Evolutionary conservation across 2,888 invertebrate species (phyloP), one percentile per base, ranked within the genome.

Genomic region (Chelonus formosanus): DNA sequence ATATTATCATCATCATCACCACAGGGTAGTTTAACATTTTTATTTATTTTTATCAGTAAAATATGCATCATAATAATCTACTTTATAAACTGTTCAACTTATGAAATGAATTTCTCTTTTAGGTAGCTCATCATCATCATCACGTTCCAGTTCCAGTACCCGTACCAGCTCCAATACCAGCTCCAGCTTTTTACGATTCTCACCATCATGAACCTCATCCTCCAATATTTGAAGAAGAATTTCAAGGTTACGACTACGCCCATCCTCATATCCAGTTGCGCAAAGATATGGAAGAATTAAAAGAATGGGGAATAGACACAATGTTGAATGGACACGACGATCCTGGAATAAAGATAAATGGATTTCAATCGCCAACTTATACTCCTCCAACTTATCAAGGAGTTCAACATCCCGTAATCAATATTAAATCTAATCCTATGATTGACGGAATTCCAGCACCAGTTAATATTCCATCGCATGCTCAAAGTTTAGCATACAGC

Each of bases 1-100:
- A 53, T 93, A 93, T 78, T 91, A 88, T 76, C 93, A 94, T 81
- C 93, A 93, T 75, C 93, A 93, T 78, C 92, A 92, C 77, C 93
- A 93, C 80, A 79, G 85, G 84, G 85, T 85, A 80, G 67, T 58
- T 59, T 43, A 32, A 7, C 6, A 32, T 52, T 52, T 5, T 48
- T 34, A 52, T 52, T 32, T 32, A 52, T 52, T 52, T 8, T 20
- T 48, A 48, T 48, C n/a, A n/a, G 5, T 20, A 52, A 40, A 52
- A 20, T 31, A 7, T 6, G 3, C 8, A 31, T 31, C 5, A 31
- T 52, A 5, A 52, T 31, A 4, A 5, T 32, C 8, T 7, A 6
- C 32, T 8, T 6, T 6, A 32, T 8, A 52, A 48, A 48, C 34
- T 32, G 34, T 52, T 52, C 34, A 52, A 20, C 45, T 40, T 8